Evolutionary conservation across 2,888 invertebrate genomes (phyloP), one percentile per base, ranked within the genome.

Genomic region (Dinocampus coccinellae): DNA sequence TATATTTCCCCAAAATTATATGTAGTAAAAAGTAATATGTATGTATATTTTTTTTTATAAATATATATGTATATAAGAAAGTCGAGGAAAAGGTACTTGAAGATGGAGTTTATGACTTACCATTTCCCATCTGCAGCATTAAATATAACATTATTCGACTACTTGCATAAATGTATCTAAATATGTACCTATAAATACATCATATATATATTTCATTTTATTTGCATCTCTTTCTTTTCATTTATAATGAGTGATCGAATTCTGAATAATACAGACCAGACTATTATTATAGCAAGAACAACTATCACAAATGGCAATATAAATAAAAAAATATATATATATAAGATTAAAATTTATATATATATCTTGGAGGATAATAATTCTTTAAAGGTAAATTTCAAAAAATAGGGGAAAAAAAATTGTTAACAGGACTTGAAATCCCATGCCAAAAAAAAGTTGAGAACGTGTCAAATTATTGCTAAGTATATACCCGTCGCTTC

Each of bases 381-480:
- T 47, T 47, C 9, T n/a, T 7, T 1, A 36, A 10, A 47, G 16
- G 16, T n/a, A 47, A 47, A 47, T 16, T 29, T 6, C 1, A 47
- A 16, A 20, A 16, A 16, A 47, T 4, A 29, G 7, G 3, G 29
- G 3, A 4, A 29, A 47, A 47, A 20, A 47, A 16, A 47, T 16
- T 47, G 16, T 47, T 58, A 33, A 13, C 61, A 61, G 26, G 62
- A 47, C 22, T 47, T 39, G 69, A 72, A 66, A 34, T 57, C 55
- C 42, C 64, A 34, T 13, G 67, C 73, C 67, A 65, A 70, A 73
- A 72, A n/a, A 70, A 69, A 75, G 65, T 64, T 66, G 53, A 72
- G 74, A 74, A 76, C 73, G 75, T 76, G 76, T 76, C 76, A 76
- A 76, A 76, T 76, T 76, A 76, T 76, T 73, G 75, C 76, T 74